Evolutionary conservation across 2,113 vertebrate species (phyloP).

Genomic region (Neotoma lepida): DNA sequence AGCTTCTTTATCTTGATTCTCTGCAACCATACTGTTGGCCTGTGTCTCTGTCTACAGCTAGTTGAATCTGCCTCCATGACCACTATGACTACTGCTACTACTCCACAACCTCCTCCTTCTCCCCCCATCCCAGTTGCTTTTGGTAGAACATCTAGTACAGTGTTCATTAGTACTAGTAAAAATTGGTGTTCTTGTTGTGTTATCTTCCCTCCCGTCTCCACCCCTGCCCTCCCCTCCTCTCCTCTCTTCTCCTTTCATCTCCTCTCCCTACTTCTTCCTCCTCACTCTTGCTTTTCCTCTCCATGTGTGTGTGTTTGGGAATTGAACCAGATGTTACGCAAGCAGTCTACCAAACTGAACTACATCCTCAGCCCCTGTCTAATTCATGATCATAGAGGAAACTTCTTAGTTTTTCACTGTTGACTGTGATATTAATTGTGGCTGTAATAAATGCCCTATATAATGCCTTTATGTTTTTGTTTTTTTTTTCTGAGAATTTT

Average conservation of each 20-base stretch:
- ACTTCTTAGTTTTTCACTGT: no score
- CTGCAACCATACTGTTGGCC: not conserved
- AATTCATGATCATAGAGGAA: no score
- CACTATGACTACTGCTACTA: not conserved
- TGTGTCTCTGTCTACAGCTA: not conserved
- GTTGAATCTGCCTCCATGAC: not conserved
- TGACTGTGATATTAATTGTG: no score
- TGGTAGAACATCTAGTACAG: not conserved
- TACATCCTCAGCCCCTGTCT: no score
- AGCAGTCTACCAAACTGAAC: no score
- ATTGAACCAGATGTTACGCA: no score
- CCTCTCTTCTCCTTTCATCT: not conserved
- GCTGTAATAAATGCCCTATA: no score
- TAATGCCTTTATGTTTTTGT: no score
- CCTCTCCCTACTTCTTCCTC: no score
- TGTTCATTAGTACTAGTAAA: not conserved
- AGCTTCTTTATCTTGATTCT: not conserved
- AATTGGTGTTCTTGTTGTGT: not conserved
- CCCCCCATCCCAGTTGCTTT: not conserved
- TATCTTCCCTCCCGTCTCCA: not conserved
- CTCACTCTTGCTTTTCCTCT: no score
- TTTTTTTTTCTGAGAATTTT: no score
- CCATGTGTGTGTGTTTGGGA: not conserved
- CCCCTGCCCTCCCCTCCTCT: accelerated
- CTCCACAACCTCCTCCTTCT: not conserved